Base-by-base conservation (phyloP, 2,888 invertebrate genomes). In the Lissocephala sabroskyi region DNA sequence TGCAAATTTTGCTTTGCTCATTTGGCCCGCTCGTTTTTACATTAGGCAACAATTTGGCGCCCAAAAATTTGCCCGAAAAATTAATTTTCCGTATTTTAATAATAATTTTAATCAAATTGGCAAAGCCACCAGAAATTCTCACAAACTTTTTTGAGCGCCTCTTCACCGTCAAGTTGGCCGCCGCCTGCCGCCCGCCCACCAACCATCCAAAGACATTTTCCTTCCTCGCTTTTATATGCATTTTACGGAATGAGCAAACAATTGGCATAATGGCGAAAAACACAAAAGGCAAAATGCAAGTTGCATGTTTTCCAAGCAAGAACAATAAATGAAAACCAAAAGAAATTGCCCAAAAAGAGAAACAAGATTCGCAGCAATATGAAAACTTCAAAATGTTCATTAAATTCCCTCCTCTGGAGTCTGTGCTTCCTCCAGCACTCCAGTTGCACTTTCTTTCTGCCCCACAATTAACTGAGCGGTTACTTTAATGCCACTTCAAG, bases 161-260 rank as follows among this genome's bases (percentile, higher is more conserved):
- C 50, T 41, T 47, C 41, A 23, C 3, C 23, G 23, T 7, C 23
- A 23, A 23, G 4, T n/a, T 23, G 3, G 23, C 23, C 45, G 44
- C 47, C 41, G 29, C n/a, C 41, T 41, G 18, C 59, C 41, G 58
- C 59, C 55, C 49, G n/a, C n/a, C n/a, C n/a, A n/a, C n/a, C n/a
- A n/a, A n/a, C n/a, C n/a, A n/a, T n/a, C 49, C 57, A 73, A 65
- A 73, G 65, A 60, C 62, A 67, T 54, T 73, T 58, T 62, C n/a
- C n/a, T 33, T 42, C 54, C 62, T 59, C 63, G 52, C 53, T 66
- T 60, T 71, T 54, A 35, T 48, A 11, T 48, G 65, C 70, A 70
- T 65, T 65, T 62, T 62, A 51, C 56, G 47, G 67, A 67, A 64
- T 68, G 54, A 54, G 74, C 70, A 68, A 68, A 73, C 70, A 73